A percentile compares a stretch with the other conserved stretches of the same genome.
phyloP scores from a whole-genome alignment of 2,113 vertebrate species.

The Aegotheles bennettii region DNA sequence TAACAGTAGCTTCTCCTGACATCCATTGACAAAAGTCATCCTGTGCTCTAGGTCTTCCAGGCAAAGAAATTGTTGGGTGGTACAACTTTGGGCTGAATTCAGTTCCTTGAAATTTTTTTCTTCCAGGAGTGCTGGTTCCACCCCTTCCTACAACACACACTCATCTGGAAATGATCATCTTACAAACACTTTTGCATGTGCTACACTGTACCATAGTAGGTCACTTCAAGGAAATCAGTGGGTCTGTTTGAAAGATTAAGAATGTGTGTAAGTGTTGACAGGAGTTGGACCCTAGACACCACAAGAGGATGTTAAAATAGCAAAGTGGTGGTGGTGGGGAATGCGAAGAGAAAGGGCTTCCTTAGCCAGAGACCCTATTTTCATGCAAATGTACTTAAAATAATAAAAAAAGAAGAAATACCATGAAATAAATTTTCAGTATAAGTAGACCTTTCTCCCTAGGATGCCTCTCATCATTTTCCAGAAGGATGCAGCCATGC shows the following conservation, averaged over 20 bases:
- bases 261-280: background rate
- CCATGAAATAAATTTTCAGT: no score
- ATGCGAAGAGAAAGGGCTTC: background rate
- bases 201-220: background rate
- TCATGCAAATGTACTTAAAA: background rate
- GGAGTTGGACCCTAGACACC: background rate
- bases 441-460: background rate
- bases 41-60: background rate
- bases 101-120: background rate
- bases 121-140: background rate
- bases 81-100: background rate
- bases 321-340: background rate
- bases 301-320: background rate
- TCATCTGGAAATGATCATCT: background rate
- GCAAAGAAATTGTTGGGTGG: background rate
- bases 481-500: background rate
- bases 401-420: background rate
- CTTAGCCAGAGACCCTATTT: background rate
- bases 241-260: background rate
- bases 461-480: constrained; percentile 15
- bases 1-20: background rate
- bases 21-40: background rate
- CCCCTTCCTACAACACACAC: background rate
- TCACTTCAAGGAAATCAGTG: background rate
- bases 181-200: background rate